Evolutionary conservation across 1,140 invertebrate species (phyloP), one percentile per base, ranked within the genome.

Genomic region (Dysdera silvatica): DNA sequence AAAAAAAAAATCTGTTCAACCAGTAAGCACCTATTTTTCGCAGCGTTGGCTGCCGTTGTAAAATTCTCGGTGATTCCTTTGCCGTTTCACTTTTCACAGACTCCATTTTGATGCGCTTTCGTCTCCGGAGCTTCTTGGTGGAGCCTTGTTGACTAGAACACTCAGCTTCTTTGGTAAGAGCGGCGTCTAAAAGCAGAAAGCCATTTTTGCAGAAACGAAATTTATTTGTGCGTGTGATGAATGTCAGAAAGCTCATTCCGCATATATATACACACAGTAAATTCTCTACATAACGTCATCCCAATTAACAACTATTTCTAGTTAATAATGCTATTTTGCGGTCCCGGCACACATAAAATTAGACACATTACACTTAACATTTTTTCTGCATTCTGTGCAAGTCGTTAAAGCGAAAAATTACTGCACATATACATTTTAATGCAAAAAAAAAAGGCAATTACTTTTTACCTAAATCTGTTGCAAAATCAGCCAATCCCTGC

Each of bases 401-500:
- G n/a, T n/a, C n/a, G n/a, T n/a, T n/a, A n/a, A n/a, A n/a, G 31
- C 23, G 12, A 18, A 49, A 20, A 24, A 24, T 18, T 8, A 49
- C 16, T 49, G 47, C 31, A 23, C 3, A 18, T 1, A 7, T 24
- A 37, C 16, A 55, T 26, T 55, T 26, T 48, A 43, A 40, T 8
- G 26, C 24, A 14, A 23, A 10, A 54, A 3, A 23, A 23, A 8
- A 35, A 5, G 28, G 12, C 6, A 41, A 8, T 41, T 41, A 23
- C 32, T 16, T 48, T 55, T 69, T 65, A 69, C 67, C 62, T 56
- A 69, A 66, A 65, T 69, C 68, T 51, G 77, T 77, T 64, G 83
- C 86, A 79, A 87, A 93, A 70, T 92, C 89, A 72, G 91, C 87
- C 45, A 92, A 73, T 0, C 89, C 87, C 40, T 82, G 77, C 84